Evolutionary conservation across 2,113 vertebrate species (phyloP).

Genomic region (Mellivora capensis): DNA sequence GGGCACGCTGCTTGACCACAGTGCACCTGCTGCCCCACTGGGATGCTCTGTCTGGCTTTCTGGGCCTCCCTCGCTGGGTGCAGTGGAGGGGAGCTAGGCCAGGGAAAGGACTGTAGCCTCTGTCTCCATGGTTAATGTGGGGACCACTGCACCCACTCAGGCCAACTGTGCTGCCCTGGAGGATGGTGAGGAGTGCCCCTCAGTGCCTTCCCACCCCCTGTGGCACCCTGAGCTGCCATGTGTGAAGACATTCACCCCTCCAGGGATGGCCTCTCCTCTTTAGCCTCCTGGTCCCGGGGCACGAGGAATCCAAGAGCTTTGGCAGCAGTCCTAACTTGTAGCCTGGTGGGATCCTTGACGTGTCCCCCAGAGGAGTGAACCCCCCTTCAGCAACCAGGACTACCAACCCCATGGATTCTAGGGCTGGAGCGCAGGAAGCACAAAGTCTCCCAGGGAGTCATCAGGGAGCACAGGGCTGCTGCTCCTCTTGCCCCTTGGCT

Average conservation of each 20-base stretch:
- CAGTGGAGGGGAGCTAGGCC: neutral
- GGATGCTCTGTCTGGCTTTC: neutral
- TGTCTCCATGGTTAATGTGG: neutral
- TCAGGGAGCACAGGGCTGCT: neutral
- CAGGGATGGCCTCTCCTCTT: neutral
- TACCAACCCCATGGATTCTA: neutral
- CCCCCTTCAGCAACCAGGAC: neutral
- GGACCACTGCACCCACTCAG: neutral
- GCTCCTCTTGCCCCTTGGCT: neutral
- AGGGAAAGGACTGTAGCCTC: rapidly evolving
- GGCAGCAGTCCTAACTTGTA: neutral
- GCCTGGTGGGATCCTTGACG: neutral
- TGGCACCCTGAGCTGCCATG: neutral
- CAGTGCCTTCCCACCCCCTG: neutral
- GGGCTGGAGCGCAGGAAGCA: neutral
- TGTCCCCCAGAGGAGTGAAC: neutral
- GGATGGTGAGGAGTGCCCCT: neutral
- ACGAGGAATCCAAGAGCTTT: neutral
- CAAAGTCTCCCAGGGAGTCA: neutral
- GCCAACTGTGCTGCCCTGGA: neutral
- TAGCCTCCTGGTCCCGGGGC: neutral
- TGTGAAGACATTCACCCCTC: neutral
- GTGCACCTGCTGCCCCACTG: neutral
- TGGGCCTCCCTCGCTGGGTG: neutral
- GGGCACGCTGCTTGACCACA: neutral